These are phyloP conservation scores for Ambastaia sidthimunki DNA, from an alignment of 2,797 vertebrate genomes.

Conservation along the genomic window DNA sequence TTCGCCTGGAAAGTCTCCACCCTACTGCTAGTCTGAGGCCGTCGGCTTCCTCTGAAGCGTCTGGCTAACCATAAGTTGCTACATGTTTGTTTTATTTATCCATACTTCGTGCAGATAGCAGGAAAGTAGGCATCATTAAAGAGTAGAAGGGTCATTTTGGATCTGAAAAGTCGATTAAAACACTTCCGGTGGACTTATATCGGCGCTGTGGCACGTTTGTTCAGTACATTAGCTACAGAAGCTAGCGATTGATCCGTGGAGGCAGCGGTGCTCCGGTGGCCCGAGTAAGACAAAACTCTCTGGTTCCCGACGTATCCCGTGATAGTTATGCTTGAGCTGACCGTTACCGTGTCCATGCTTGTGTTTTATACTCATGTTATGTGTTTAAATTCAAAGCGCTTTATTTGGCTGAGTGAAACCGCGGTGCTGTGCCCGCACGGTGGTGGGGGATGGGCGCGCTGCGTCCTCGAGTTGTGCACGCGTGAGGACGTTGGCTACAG, in stretches of 20 bases:
- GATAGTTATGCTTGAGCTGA: not conserved
- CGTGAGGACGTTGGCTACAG: conserved; percentile 20
- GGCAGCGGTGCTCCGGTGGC: conserved; percentile 33
- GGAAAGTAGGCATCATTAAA: not conserved
- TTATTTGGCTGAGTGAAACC: not conserved
- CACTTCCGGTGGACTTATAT: conserved; percentile 36
- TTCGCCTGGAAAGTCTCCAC: conserved; percentile 73
- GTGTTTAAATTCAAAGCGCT: not conserved
- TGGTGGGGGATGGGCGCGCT: conserved; percentile 59
- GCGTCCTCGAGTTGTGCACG: conserved; percentile 47
- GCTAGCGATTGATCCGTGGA: conserved; percentile 53
- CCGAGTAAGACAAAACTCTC: conserved; percentile 52
- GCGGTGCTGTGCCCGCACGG: conserved; percentile 14
- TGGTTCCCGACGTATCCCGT: not conserved
- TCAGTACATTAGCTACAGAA: conserved; percentile 50
- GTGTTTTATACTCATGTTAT: not conserved
- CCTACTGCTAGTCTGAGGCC: conserved; percentile 84
- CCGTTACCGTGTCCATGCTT: not conserved
- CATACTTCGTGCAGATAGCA: conserved; percentile 58
- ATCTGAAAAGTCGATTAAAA: conserved; percentile 44
- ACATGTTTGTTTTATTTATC: conserved; percentile 76
- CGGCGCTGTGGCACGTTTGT: conserved; percentile 41
- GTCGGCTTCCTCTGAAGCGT: conserved; percentile 86
- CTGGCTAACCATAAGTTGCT: conserved; percentile 82
- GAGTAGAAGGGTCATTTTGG: conserved; percentile 11